Percentiles rank a stretch among this genome's conserved stretches.
phyloP scores from a whole-genome alignment of 2,888 invertebrate species.

The Octodonta nipae region DNA sequence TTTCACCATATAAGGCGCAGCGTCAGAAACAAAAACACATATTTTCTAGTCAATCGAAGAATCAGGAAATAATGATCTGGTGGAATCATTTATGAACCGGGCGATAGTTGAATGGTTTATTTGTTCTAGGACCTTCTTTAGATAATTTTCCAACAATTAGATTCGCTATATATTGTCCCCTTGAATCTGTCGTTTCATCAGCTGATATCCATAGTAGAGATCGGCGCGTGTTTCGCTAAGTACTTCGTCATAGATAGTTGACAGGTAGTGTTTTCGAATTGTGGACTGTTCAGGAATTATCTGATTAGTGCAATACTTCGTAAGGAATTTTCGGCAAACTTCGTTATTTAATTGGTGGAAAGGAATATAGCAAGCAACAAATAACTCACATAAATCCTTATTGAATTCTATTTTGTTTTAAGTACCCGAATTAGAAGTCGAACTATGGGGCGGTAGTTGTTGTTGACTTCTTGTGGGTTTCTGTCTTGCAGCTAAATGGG shows the following conservation, averaged over 20 bases:
- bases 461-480: not conserved
- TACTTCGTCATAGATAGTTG: not conserved
- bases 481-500: not conserved
- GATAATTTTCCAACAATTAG: not conserved
- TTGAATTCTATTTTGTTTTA: not conserved
- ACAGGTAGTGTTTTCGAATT: not conserved
- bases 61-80: not conserved
- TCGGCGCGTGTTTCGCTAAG: too few relatives aligned
- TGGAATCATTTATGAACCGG: constrained; percentile 2
- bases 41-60: not conserved
- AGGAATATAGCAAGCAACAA: not conserved
- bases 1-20: constrained; percentile 19
- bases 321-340: too few relatives aligned
- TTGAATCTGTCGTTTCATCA: too few relatives aligned
- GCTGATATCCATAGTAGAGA: too few relatives aligned
- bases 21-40: constrained; percentile 10
- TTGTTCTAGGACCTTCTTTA: not conserved
- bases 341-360: too few relatives aligned
- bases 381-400: not conserved
- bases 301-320: not conserved
- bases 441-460: not conserved
- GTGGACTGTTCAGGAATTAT: not conserved
- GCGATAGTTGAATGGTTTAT: constrained; percentile 3
- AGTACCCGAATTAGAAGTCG: not conserved
- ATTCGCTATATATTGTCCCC: too few relatives aligned